Conservation (phyloP, 2,113 vertebrate genomes). For the Laticauda colubrina region DNA sequence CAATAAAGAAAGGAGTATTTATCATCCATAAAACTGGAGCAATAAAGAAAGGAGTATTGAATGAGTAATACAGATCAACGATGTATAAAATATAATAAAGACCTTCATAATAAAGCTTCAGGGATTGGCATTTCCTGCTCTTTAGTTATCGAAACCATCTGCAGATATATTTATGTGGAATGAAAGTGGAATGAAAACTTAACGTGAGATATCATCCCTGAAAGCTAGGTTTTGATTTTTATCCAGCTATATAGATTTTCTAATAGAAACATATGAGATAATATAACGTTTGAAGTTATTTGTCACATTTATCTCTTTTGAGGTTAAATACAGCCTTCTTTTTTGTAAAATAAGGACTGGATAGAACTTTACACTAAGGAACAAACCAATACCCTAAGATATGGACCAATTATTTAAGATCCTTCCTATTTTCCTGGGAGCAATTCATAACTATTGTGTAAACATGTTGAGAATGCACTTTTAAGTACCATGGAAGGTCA, state of each 20-base stretch:
- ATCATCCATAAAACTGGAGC: fast-evolving
- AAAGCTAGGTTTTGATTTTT: neutral
- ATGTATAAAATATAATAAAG: neutral
- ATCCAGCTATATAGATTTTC: neutral
- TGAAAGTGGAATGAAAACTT: neutral
- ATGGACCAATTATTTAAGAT: neutral
- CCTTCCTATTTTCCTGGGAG: neutral
- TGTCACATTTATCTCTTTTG: neutral
- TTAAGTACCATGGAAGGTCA: neutral
- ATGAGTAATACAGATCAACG: neutral
- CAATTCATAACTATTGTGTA: neutral
- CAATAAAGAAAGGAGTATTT: neutral
- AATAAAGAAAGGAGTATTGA: neutral
- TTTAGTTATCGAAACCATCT: neutral
- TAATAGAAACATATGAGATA: neutral
- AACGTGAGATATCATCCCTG: neutral
- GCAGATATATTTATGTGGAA: neutral
- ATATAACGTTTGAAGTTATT: neutral
- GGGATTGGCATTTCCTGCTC: neutral
- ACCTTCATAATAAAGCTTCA: neutral
- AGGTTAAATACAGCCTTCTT: neutral
- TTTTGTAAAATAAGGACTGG: neutral
- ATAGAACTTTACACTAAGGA: neutral
- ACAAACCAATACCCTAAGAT: neutral
- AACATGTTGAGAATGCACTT: neutral